A percentile compares a stretch with the other conserved stretches of the same genome.
Conservation (phyloP, 2,797 vertebrate genomes). For the Sebastes glaucus region DNA sequence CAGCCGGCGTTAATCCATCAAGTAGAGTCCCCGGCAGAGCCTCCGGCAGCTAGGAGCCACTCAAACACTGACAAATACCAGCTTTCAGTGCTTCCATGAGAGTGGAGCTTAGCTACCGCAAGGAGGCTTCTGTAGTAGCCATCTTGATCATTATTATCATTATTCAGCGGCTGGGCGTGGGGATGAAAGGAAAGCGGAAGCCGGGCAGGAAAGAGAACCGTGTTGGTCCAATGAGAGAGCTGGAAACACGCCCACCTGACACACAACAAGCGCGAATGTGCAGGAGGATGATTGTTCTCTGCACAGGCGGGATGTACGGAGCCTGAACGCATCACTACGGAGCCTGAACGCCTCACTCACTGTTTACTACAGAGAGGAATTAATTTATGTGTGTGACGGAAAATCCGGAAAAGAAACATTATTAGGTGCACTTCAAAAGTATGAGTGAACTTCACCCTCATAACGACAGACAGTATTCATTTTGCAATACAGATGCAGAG, state of each 20-base stretch:
- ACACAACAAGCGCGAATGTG: conserved; percentile 71
- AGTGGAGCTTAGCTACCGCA: conserved; percentile 67
- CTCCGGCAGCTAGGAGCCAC: conserved; percentile 62
- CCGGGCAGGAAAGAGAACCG: conserved; percentile 47
- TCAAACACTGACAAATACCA: conserved; percentile 51
- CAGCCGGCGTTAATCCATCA: conserved; percentile 63
- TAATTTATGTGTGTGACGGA: too few species aligned
- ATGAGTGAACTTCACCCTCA: neutral
- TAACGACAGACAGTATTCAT: neutral
- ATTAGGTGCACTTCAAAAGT: neutral
- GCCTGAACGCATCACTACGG: neutral
- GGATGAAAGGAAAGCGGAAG: conserved; percentile 74
- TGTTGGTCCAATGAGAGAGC: conserved; percentile 67
- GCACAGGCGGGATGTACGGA: conserved; percentile 56
- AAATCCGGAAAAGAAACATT: neutral
- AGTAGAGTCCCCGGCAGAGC: conserved; percentile 29
- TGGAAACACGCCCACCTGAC: conserved; percentile 68
- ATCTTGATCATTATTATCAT: conserved; percentile 87
- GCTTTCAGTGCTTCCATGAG: conserved; percentile 71
- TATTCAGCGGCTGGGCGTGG: conserved; percentile 81
- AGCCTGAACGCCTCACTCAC: neutral
- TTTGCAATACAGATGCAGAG: neutral
- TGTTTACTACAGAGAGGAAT: neutral
- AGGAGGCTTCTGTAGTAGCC: conserved; percentile 78
- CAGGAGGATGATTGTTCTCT: conserved; percentile 55